These are phyloP conservation scores for Hormaphis cornu DNA, from an alignment of 1,140 invertebrate genomes.

Conservation along the genomic window DNA sequence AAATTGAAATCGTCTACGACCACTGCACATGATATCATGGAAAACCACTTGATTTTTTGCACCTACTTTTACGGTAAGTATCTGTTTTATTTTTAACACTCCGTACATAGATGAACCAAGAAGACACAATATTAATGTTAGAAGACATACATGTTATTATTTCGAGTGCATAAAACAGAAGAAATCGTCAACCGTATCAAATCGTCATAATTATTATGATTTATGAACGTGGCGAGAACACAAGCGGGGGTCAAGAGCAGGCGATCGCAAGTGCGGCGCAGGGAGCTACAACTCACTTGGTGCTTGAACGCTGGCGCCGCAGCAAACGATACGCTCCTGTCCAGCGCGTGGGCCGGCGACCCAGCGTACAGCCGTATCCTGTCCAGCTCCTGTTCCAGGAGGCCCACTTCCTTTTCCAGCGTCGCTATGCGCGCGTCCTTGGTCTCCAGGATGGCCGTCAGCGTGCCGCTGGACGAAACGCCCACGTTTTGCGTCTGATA, in stretches of 20 bases:
- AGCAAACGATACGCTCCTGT: slow-evolving; percentile 5
- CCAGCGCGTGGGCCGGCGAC: not conserved
- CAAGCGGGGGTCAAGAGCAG: too few relatives aligned
- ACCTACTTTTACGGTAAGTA: too few relatives aligned
- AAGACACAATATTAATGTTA: too few relatives aligned
- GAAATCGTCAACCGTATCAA: too few relatives aligned
- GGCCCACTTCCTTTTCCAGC: slow-evolving; percentile 68
- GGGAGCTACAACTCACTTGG: slow-evolving; percentile 10
- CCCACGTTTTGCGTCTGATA: slow-evolving; percentile 51
- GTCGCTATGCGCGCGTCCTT: slow-evolving; percentile 76
- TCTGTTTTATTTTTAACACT: too few relatives aligned
- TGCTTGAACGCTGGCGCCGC: slow-evolving; percentile 14
- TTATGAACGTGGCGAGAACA: not conserved
- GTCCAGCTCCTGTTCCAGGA: slow-evolving; percentile 60
- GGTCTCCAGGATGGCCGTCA: slow-evolving; percentile 67
- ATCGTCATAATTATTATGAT: not conserved
- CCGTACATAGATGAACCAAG: too few relatives aligned
- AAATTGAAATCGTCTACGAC: too few relatives aligned
- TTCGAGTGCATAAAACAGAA: too few relatives aligned
- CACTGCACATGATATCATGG: too few relatives aligned
- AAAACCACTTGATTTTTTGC: too few relatives aligned
- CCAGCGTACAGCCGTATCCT: slow-evolving; percentile 42
- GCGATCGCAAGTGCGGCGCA: too few relatives aligned
- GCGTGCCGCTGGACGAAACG: slow-evolving; percentile 55
- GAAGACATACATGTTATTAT: too few relatives aligned